Evolutionary conservation across 2,888 invertebrate genomes (phyloP), one percentile per base, ranked within the genome.

Genomic region (Zaprionus lineosus): DNA sequence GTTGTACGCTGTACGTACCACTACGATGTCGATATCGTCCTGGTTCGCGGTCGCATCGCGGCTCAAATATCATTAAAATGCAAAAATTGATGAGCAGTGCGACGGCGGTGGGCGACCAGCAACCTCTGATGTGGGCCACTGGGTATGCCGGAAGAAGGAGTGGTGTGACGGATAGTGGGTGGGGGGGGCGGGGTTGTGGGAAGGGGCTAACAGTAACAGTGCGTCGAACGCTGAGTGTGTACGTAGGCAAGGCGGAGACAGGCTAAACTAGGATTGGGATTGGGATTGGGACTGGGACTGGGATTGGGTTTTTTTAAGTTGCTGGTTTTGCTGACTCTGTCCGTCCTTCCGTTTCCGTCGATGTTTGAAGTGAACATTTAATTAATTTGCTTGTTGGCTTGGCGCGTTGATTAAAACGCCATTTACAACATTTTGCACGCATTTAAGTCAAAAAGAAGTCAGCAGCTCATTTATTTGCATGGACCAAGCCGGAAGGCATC

Each of bases 51-150:
- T 62, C 57, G 48, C 59, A 66, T 47, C 59, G 69, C 58, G 76
- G 69, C 58, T 83, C 73, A 72, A 78, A 83, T 69, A 78, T 78
- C 81, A 83, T 83, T 78, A 83, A 83, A 79, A 83, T 78, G 73
- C 84, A 79, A 73, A 78, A 78, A 78, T 79, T 76, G 66, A 83
- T 79, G 84, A 69, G 58, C 58, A 36, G 39, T 33, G 51, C 58
- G 37, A 21, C 46, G 46, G 51, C 36, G 36, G 46, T 39, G 39
- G 43, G 26, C 69, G 47, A 33, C 41, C 55, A 50, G 36, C 44
- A 44, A 59, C 40, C 40, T 41, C 24, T 24, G 58, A 24, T 15
- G 41, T 21, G 33, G 9, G 31, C 41, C 12, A 29, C 7, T 5
- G 21, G 19, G 16, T n/a, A 1, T 14, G 4, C 2, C 2, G 16